phyloP scores from a whole-genome alignment of 2,888 invertebrate species.

The Crossocerus cetratus region DNA sequence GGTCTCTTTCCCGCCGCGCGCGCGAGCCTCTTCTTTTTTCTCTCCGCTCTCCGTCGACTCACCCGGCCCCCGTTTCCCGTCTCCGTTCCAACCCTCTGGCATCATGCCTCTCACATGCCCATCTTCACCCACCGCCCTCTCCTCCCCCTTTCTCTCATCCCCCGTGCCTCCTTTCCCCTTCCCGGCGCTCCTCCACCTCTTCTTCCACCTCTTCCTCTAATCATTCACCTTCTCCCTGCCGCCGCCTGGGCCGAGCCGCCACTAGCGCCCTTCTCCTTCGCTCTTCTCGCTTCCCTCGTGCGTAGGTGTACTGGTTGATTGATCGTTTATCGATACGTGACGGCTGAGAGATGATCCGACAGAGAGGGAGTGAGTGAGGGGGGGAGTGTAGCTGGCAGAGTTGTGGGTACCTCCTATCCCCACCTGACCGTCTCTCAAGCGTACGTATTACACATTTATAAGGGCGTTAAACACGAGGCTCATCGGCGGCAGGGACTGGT shows the following conservation, averaged over 20 bases:
- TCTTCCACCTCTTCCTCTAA: constrained; percentile 53
- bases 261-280: constrained; percentile 41
- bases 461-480: constrained; percentile 68
- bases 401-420: constrained; percentile 54
- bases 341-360: constrained; percentile 40
- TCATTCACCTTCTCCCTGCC: constrained; percentile 46
- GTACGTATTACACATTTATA: constrained; percentile 70
- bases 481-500: constrained; percentile 59
- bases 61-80: constrained; percentile 36
- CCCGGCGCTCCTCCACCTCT: constrained; percentile 40
- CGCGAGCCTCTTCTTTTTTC: constrained; percentile 39
- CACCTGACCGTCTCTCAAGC: constrained; percentile 36
- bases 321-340: constrained; percentile 73
- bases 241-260: neutral
- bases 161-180: constrained; percentile 45
- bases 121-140: constrained; percentile 60
- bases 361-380: too few species aligned
- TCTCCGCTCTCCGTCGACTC: constrained; percentile 42
- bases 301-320: constrained; percentile 71
- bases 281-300: constrained; percentile 55
- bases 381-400: constrained; percentile 44
- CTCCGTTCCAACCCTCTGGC: constrained; percentile 53
- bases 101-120: constrained; percentile 61
- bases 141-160: constrained; percentile 52
- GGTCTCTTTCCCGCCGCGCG: constrained; percentile 1